These are phyloP conservation scores for Nothoprocta pentlandii DNA, from an alignment of 2,113 vertebrate species.

Conservation along the genomic window DNA sequence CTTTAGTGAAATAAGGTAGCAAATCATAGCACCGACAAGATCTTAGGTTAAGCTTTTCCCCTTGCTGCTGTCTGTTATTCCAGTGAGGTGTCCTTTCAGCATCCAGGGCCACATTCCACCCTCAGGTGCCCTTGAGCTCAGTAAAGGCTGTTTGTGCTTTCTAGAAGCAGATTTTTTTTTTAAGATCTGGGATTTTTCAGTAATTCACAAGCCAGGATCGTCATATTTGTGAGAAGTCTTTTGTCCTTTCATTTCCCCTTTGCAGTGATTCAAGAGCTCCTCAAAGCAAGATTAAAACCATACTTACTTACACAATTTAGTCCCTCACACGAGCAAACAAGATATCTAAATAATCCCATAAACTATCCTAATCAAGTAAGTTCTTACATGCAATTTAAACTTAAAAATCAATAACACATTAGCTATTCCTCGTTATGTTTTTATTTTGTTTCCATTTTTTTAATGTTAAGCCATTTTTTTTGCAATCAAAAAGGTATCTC, in stretches of 20 bases:
- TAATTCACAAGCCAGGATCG: not conserved
- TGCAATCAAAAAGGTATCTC: not conserved
- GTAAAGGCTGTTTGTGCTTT: not conserved
- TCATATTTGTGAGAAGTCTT: not conserved
- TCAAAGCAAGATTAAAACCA: not conserved
- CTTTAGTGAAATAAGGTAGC: slow-evolving; percentile 65
- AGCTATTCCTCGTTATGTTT: not conserved
- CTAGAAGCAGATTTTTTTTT: not conserved
- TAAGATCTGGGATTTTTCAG: not conserved
- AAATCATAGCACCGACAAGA: slow-evolving; percentile 61
- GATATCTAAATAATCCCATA: not conserved
- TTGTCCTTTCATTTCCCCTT: not conserved
- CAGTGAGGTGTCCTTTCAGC: slow-evolving; percentile 1
- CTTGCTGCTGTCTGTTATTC: not conserved
- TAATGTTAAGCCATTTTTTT: not conserved
- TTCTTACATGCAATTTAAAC: not conserved
- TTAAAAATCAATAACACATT: not conserved
- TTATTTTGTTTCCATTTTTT: not conserved
- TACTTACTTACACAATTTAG: not conserved
- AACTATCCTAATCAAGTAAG: not conserved
- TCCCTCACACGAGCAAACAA: fast-evolving
- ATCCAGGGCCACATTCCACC: not conserved
- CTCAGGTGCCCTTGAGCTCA: not conserved
- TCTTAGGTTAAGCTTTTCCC: slow-evolving; percentile 56
- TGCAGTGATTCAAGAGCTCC: fast-evolving